These are phyloP conservation scores for Raphicerus campestris DNA, from an alignment of 2,113 vertebrate genomes.

Conservation along the genomic window DNA sequence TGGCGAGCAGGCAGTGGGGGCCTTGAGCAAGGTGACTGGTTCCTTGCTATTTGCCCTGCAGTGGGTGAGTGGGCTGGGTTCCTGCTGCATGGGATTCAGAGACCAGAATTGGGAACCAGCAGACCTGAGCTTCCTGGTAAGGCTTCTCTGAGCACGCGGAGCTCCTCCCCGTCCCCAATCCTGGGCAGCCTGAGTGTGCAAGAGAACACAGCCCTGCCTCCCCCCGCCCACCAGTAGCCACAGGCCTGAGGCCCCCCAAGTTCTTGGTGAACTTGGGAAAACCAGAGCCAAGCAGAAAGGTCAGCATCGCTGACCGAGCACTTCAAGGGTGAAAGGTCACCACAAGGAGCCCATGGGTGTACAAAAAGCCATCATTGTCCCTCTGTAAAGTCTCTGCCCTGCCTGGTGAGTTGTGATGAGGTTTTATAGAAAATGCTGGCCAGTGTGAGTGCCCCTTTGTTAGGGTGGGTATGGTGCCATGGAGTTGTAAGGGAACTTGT, in stretches of 20 bases:
- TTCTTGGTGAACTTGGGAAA: not conserved
- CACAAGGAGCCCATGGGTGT: not conserved
- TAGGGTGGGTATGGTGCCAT: not conserved
- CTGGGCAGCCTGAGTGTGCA: not conserved
- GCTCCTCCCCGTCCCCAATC: not conserved
- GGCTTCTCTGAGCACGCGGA: not conserved
- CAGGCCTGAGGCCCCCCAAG: not conserved
- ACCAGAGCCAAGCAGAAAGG: not conserved
- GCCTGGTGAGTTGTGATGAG: not conserved
- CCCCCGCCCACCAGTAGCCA: not conserved
- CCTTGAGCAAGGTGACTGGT: slow-evolving; percentile 8
- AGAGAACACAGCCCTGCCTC: not conserved
- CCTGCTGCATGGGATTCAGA: not conserved
- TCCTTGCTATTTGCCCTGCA: slow-evolving; percentile 19
- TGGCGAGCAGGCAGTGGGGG: not conserved
- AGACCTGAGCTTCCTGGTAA: not conserved
- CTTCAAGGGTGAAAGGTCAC: not conserved
- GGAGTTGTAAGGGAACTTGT: not conserved
- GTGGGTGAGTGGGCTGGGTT: not conserved
- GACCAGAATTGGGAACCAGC: not conserved
- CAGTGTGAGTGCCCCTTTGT: not conserved
- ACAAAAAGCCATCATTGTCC: not conserved
- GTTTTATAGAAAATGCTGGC: not conserved
- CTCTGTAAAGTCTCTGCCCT: not conserved
- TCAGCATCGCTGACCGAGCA: not conserved